These are phyloP conservation scores for Parazoanthus atlanticus DNA, from an alignment of 92 coral and sea anemone genomes.

Conservation along the genomic window DNA sequence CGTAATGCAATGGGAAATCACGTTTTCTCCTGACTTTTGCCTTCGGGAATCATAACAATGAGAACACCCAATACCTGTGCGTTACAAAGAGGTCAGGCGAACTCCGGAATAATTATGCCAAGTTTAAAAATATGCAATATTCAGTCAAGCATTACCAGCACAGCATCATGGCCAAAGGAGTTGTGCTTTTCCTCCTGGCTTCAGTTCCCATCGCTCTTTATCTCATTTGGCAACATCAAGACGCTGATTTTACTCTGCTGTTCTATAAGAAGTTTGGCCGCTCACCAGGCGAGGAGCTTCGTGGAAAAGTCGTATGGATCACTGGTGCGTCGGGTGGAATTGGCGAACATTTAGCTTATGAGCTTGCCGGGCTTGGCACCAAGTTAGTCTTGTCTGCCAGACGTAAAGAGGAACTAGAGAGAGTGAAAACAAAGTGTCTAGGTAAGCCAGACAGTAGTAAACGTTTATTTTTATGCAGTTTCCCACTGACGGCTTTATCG, in stretches of 20 bases:
- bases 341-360: slow-evolving; percentile 77
- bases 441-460: slow-evolving; percentile 49
- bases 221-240: slow-evolving; percentile 47
- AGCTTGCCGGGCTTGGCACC: slow-evolving; percentile 54
- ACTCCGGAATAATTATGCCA: too few species aligned
- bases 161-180: not conserved
- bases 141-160: slow-evolving; percentile 1
- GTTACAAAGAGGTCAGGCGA: too few species aligned
- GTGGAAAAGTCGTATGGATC: slow-evolving; percentile 67
- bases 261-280: slow-evolving; percentile 64
- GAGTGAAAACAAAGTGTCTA: slow-evolving; percentile 60
- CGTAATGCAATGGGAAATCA: too few species aligned
- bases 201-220: slow-evolving; percentile 33
- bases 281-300: slow-evolving; percentile 50
- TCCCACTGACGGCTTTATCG: too few species aligned
- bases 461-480: too few species aligned
- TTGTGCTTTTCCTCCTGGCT: slow-evolving; percentile 8
- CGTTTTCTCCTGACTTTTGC: too few species aligned
- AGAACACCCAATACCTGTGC: too few species aligned
- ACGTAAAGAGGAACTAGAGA: slow-evolving; percentile 64
- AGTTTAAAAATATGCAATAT: not conserved
- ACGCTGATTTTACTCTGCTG: slow-evolving; percentile 67
- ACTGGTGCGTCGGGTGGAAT: slow-evolving; percentile 81
- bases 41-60: too few species aligned
- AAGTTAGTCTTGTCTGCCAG: slow-evolving; percentile 74